Base-by-base conservation (phyloP, 2,113 vertebrate genomes). In the Phrynosoma blainvillii region DNA sequence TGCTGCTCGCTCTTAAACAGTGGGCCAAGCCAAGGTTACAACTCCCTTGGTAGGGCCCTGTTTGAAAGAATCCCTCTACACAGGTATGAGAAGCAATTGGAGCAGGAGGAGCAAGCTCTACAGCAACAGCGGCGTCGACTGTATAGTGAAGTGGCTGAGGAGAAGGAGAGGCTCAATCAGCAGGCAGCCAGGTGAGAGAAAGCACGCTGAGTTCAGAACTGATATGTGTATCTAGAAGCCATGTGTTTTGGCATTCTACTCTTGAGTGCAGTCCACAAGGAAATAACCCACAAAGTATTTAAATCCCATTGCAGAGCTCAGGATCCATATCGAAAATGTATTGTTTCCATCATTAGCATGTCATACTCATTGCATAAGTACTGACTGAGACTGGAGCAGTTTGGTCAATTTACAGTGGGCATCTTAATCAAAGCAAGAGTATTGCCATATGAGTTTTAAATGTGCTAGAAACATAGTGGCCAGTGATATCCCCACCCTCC, bases 61-160 rank as follows among this genome's bases (percentile, higher is more conserved):
- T 65, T 87, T 81, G 90, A 30, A 73, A 21, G 30, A 42, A 71
- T 4, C 7, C 25, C 2, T 66, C 0, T 86, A 16, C 0, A 0
- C 95, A 99, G 98, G 88, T 98, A 97, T 5, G 98, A 98, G 95
- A 98, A 98, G 96, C 98, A 99, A 94, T 96, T 99, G 90, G 97
- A 98, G 93, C 98, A 99, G 95, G 98, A 99, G 95, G 98, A 98
- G 94, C 93, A 97, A 79, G 96, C 95, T 0, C 93, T 99, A 89
- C 97, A 98, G 96, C 98, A 98, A 95, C 98, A 99, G 95, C 97
- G 97, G 79, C 96, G 96, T 75, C 94, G 98, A 25, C 96, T 99
- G 30, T 97, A 98, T 1, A 96, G 95, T 0, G 99, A 99, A 89
- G 98, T 99, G 93, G 95, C 98, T 0, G 98, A 98, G 62, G 99